These are phyloP conservation scores for Tapera naevia DNA, from an alignment of 2,797 vertebrate genomes.

Conservation along the genomic window DNA sequence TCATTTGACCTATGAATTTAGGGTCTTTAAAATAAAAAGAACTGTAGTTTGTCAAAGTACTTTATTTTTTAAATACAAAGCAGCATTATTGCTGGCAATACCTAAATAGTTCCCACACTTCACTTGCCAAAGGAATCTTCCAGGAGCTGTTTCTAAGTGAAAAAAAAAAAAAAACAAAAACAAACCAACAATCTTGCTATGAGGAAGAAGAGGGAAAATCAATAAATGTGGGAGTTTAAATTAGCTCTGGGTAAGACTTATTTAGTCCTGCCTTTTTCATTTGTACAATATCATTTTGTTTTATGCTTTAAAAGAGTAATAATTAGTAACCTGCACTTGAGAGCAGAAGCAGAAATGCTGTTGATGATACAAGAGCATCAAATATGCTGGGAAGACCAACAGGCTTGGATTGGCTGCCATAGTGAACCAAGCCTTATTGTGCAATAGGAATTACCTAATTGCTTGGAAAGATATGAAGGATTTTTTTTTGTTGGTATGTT, in stretches of 20 bases:
- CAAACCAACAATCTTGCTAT: background rate
- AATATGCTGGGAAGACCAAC: background rate
- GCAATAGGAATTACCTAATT: background rate
- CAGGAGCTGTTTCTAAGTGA: background rate
- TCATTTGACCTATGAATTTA: background rate
- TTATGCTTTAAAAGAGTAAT: background rate
- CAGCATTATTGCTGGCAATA: background rate
- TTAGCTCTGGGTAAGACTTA: background rate
- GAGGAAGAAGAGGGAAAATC: background rate
- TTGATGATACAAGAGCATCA: background rate
- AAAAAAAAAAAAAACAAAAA: too few species aligned
- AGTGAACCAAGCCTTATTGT: background rate
- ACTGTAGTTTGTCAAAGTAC: background rate
- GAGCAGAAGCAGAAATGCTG: background rate
- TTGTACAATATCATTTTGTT: background rate
- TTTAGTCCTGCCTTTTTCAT: background rate
- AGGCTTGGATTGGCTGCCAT: fast-evolving
- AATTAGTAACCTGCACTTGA: background rate
- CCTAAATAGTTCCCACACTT: background rate
- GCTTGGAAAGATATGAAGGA: background rate
- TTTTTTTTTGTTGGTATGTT: background rate
- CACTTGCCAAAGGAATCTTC: background rate
- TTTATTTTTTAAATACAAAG: background rate
- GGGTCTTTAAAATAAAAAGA: background rate
- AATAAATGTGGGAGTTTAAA: background rate